Conservation (phyloP, 2,797 vertebrate species). For the Sebastes reedi region DNA sequence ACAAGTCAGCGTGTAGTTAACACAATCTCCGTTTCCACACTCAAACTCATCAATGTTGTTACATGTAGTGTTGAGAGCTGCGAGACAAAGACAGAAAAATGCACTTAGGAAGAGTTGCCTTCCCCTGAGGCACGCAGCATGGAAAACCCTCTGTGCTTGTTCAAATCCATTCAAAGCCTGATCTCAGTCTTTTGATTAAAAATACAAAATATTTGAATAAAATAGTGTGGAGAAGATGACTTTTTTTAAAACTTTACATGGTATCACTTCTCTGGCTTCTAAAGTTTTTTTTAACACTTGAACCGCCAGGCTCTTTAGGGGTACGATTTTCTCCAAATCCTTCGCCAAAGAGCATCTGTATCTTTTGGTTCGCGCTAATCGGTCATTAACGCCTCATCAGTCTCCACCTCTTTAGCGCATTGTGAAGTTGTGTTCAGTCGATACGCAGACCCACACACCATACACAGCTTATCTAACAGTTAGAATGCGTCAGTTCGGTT, state of each 20-base stretch:
- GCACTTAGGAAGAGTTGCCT: not conserved
- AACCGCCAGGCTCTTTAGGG: not conserved
- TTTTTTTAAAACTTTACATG: not conserved
- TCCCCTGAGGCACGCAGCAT: not conserved
- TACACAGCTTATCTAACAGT: too few species aligned
- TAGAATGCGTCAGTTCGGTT: too few species aligned
- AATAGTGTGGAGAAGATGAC: not conserved
- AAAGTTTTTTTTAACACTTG: not conserved
- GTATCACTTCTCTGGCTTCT: not conserved
- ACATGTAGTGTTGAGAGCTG: constrained; percentile 93
- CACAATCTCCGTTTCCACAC: constrained; percentile 95
- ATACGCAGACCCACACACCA: too few species aligned
- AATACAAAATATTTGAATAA: not conserved
- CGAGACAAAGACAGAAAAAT: constrained; percentile 31
- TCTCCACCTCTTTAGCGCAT: too few species aligned
- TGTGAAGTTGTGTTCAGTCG: too few species aligned
- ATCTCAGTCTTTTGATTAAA: not conserved
- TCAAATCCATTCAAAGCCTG: not conserved
- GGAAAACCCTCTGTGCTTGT: not conserved
- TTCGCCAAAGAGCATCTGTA: too few species aligned
- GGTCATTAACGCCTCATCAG: rapidly evolving
- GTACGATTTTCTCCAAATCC: too few species aligned
- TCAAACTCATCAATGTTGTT: constrained; percentile 92
- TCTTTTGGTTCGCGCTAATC: too few species aligned
- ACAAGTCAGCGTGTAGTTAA: constrained; percentile 95